Percentiles rank a stretch among this genome's conserved stretches.
Evolutionary conservation across 1,140 invertebrate genomes (phyloP).

Genomic region (Ooceraea biroi): DNA sequence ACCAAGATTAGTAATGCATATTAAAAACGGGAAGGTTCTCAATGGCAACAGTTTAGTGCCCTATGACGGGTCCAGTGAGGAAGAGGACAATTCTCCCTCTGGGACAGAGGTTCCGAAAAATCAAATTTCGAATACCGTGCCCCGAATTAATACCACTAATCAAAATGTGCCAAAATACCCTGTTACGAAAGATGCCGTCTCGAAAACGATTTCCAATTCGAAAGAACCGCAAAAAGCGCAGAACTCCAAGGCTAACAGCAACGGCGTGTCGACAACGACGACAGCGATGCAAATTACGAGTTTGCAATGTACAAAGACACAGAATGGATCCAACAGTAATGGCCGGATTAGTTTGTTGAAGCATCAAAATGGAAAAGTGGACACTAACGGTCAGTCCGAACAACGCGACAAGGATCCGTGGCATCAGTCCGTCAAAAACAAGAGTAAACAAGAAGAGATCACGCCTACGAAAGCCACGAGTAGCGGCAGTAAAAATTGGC

Average conservation of each 20-base stretch:
- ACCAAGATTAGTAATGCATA: conserved; percentile 77
- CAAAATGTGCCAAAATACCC: conserved; percentile 59
- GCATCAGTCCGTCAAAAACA: conserved; percentile 76
- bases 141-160: conserved; percentile 61
- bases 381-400: conserved; percentile 70
- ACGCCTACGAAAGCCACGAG: conserved; percentile 79
- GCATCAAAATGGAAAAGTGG: conserved; percentile 79
- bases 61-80: conserved; percentile 85
- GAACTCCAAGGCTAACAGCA: conserved; percentile 61
- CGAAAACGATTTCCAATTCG: conserved; percentile 16
- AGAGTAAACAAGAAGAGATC: conserved; percentile 77
- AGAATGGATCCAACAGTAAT: conserved; percentile 68
- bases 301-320: conserved; percentile 59
- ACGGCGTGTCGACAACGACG: conserved; percentile 49
- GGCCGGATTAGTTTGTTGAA: conserved; percentile 70
- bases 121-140: conserved; percentile 39
- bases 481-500: conserved; percentile 80
- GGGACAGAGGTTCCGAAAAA: conserved; percentile 50
- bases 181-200: conserved; percentile 55
- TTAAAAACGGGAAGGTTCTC: conserved; percentile 82
- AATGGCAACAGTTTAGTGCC: conserved; percentile 83
- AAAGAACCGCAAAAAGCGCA: conserved; percentile 74
- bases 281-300: conserved; percentile 58
- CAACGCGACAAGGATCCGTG: conserved; percentile 70
- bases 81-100: conserved; percentile 77